Base-by-base conservation (phyloP, 2,888 invertebrate species). In the Drosophila flavopinicola region DNA sequence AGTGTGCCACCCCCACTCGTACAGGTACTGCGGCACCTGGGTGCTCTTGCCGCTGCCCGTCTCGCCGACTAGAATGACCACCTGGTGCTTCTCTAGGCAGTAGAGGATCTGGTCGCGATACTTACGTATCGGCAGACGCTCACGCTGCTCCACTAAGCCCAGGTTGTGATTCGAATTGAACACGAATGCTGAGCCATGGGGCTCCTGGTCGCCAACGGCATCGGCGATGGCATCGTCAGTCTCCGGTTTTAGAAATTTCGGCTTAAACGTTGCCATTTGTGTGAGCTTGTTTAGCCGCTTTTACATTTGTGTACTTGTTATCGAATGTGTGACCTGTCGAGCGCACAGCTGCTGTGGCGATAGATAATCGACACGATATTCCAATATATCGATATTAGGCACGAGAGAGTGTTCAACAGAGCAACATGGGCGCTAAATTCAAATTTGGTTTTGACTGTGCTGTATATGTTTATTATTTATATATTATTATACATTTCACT, bases 31-130 rank as follows among this genome's bases (percentile, higher is more conserved):
- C 0, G 85, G 85, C 7, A 85, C 88, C 32, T 85, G 85, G 0
- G 85, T 85, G 52, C 85, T 78, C 33, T 91, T 99, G 97, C 29
- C 99, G 79, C 96, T 97, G 23, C 99, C 99, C 2, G 99, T 98
- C 90, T 99, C 99, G 1, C 99, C 99, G 35, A 96, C 94, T 53
- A 97, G 92, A 48, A 99, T 94, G 39, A 99, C 92, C 0, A 96
- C 96, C 91, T 98, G 98, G 91, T 95, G 95, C 71, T 95, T 95
- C 91, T 99, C 98, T 82, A 99, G 91, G 66, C 97, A 92, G 90
- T 98, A 98, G 47, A 99, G 92, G 48, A 99, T 96, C 82, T 98
- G 96, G 88, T 95, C 95, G 58, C 95, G 93, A 78, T 96, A 94
- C 89, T 96, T 95, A 88, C 95, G 97, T 67, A 98, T 97, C 0